Evolutionary conservation across 2,888 invertebrate genomes (phyloP), one percentile per base, ranked within the genome.

Genomic region (Chrysodeixis includens): DNA sequence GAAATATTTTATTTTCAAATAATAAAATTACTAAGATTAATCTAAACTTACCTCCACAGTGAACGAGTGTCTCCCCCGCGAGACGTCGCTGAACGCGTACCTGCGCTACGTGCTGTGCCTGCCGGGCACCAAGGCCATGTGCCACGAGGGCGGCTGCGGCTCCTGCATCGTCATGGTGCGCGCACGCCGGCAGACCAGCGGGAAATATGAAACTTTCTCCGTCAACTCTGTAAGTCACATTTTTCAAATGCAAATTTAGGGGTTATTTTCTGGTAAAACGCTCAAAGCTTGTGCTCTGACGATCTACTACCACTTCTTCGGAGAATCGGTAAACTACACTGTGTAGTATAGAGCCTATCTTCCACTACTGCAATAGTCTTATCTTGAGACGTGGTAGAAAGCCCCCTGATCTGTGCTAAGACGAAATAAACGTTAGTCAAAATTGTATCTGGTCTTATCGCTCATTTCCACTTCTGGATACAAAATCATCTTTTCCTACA

Each of bases 41-140:
- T n/a, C n/a, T n/a, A 16, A 46, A 16, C 30, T 35, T 30, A 61
- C 56, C 30, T 8, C 79, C 81, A 3, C 76, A 94, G 94, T 93
- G 71, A 81, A 90, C 66, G 83, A 83, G 44, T 78, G 85, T 12
- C 82, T 93, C 0, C 90, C 92, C 0, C 93, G 95, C 0, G 92
- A 95, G 40, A 97, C 96, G 1, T 92, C 96, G 0, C 90, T 97
- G 10, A 97, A 96, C 74, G 93, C 95, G 0, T 97, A 96, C 82
- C 90, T 97, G 7, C 93, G 97, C 14, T 95, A 96, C 44, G 86
- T 92, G 71, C 93, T 96, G 9, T 92, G 93, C 12, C 87, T 97
- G 26, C 96, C 95, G 0, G 97, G 97, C 12, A 97, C 97, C 0
- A 97, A 97, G 84, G 94, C 94, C 0, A 93, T 93, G 93, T 93